These are phyloP conservation scores for Bagarius yarrelli DNA, from an alignment of 2,113 vertebrate genomes.

Conservation along the genomic window DNA sequence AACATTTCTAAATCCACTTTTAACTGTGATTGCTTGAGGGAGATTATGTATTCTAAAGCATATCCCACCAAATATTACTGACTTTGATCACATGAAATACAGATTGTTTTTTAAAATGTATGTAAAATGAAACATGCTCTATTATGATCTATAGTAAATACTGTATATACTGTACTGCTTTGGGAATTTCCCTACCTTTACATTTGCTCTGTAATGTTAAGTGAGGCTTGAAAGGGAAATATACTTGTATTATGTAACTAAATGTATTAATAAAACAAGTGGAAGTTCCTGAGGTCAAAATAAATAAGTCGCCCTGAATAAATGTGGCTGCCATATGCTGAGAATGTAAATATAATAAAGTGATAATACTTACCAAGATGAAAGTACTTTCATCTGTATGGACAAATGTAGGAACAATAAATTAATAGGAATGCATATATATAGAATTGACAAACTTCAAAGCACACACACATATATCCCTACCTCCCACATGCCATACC, in stretches of 20 bases:
- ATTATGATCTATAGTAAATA: not conserved
- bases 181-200: too few species aligned
- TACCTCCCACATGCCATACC: constrained; percentile 27
- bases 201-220: too few species aligned
- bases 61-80: not conserved
- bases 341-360: not conserved
- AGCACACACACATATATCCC: constrained; percentile 10
- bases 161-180: too few species aligned
- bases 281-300: too few species aligned
- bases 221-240: too few species aligned
- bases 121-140: not conserved
- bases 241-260: too few species aligned
- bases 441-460: not conserved
- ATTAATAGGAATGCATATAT: not conserved
- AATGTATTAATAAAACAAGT: not conserved
- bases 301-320: too few species aligned
- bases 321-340: too few species aligned
- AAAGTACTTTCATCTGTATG: not conserved
- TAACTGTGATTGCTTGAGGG: not conserved
- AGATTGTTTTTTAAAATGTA: not conserved
- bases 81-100: not conserved
- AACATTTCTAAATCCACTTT: not conserved
- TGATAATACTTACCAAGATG: not conserved
- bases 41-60: not conserved
- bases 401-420: not conserved